Evolutionary conservation across 2,888 invertebrate genomes (phyloP).

Genomic region (Anodontia alba): DNA sequence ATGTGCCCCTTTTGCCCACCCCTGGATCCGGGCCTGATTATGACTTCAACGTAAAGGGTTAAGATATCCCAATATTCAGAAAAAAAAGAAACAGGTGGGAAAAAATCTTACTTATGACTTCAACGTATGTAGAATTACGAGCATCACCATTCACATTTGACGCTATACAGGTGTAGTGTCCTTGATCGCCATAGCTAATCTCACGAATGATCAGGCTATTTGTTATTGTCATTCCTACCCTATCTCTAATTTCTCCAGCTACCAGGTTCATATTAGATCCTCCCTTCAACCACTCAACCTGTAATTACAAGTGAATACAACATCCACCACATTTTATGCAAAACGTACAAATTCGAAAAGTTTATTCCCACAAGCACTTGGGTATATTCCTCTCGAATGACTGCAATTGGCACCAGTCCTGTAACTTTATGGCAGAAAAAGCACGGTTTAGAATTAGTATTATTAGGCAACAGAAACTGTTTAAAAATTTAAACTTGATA

Average conservation of each 20-base stretch:
- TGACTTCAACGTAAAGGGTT: no score
- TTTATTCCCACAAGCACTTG: no score
- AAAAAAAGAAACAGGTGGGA: no score
- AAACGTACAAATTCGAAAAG: background rate
- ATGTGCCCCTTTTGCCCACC: no score
- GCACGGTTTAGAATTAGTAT: no score
- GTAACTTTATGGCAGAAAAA: background rate
- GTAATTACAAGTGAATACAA: no score
- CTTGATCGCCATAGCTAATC: constrained; percentile 66
- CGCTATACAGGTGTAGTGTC: constrained; percentile 75
- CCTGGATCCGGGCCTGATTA: no score
- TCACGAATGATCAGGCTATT: constrained; percentile 89
- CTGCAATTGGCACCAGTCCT: background rate
- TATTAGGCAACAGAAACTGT: no score
- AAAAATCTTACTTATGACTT: constrained; percentile 73
- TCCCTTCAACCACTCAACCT: constrained; percentile 56
- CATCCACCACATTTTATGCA: no score
- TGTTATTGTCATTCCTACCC: constrained; percentile 45
- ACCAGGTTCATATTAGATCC: constrained; percentile 32
- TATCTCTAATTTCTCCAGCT: constrained; percentile 34
- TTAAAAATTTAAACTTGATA: no score
- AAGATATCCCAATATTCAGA: no score
- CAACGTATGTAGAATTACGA: constrained; percentile 62
- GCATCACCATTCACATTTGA: constrained; percentile 71
- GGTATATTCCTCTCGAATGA: no score